Base-by-base conservation (phyloP, 1,140 invertebrate species). In the Drosophila obscura region DNA sequence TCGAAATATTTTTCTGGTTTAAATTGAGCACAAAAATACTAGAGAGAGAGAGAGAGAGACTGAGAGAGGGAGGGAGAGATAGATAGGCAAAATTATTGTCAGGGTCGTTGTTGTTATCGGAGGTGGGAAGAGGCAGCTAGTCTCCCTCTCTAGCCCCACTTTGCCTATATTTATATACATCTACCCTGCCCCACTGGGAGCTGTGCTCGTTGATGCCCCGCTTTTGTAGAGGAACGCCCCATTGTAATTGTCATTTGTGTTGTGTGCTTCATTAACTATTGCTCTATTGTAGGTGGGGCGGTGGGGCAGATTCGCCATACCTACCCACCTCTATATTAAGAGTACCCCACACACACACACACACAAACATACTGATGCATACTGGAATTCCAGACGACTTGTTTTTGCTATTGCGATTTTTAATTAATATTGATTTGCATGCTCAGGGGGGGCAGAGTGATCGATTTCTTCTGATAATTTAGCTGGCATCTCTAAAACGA, bases 221-320 rank as follows among this genome's bases (percentile, higher is more conserved):
- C 55, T 46, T 41, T 63, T 59, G 69, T 74, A 56, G 77, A 74
- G 66, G 11, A 61, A 72, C 72, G 71, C 71, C 60, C 71, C 61
- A 74, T 74, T 80, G 72, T 84, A 80, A 73, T 77, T 85, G 77
- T 73, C 56, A 77, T 80, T 80, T 61, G 73, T 13, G 35, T 39
- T 39, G 35, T 73, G 67, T 50, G 82, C 82, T 84, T 87, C 77
- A 84, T 84, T 84, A 87, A 74, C 62, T 73, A 85, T 69, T 64
- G 52, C 58, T 22, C n/a, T 46, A 28, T 6, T 28, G 26, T 28
- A 28, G 22, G 19, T n/a, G n/a, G n/a, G n/a, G n/a, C n/a, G n/a
- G n/a, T n/a, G n/a, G n/a, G n/a, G n/a, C n/a, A n/a, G n/a, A n/a
- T n/a, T n/a, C n/a, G n/a, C n/a, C n/a, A n/a, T n/a, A n/a, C n/a